Evolutionary conservation across 2,113 vertebrate species (phyloP).

Genomic region (Dipodomys ordii): DNA sequence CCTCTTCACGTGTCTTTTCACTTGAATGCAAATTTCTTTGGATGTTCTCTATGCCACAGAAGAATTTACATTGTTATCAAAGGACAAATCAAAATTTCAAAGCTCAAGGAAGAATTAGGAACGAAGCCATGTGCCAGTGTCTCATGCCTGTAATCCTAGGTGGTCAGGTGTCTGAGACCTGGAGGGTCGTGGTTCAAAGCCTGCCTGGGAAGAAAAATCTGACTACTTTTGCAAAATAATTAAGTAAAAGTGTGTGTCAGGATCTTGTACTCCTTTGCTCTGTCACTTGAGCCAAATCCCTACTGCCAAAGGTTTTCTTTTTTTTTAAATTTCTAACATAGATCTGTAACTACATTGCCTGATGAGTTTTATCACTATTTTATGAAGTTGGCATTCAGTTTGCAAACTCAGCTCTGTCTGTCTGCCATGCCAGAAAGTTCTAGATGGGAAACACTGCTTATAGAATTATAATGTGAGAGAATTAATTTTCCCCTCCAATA

Average conservation of each 20-base stretch:
- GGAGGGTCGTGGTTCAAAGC: too few relatives aligned
- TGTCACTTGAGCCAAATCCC: too few relatives aligned
- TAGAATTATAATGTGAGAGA: neutral
- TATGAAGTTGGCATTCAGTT: neutral
- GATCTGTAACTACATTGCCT: neutral
- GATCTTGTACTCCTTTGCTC: too few relatives aligned
- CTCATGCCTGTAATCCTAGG: neutral
- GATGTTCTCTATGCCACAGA: neutral
- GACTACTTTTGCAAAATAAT: too few relatives aligned
- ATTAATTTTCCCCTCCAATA: neutral
- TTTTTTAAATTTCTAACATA: neutral
- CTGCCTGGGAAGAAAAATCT: too few relatives aligned
- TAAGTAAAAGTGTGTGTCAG: too few relatives aligned
- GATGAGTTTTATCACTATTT: neutral
- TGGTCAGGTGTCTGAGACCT: too few relatives aligned
- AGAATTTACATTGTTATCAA: neutral
- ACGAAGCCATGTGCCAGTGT: neutral
- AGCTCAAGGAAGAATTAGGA: neutral
- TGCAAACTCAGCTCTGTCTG: neutral
- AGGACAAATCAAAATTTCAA: neutral
- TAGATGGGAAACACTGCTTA: neutral
- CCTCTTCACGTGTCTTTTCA: neutral
- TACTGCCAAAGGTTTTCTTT: neutral
- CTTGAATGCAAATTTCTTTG: neutral
- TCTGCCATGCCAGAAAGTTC: neutral